phyloP scores from a whole-genome alignment of 2,113 vertebrate species.

The Micronycteris hirsuta region DNA sequence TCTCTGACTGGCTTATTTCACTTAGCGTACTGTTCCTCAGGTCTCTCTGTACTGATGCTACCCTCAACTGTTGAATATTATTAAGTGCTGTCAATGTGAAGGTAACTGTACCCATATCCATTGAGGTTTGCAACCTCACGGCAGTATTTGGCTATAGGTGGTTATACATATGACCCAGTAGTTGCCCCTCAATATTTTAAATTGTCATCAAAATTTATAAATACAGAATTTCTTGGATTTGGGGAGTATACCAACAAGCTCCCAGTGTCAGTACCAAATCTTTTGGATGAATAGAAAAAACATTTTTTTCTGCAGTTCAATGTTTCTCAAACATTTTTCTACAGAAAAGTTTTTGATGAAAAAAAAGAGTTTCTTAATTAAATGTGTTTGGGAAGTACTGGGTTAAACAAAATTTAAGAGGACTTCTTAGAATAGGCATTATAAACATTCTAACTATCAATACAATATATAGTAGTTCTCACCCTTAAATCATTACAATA shows the following conservation, averaged over 20 bases:
- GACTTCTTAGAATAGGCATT: background rate
- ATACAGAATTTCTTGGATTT: background rate
- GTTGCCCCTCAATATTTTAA: background rate
- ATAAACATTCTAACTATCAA: background rate
- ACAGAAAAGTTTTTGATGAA: background rate
- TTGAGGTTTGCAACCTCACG: background rate
- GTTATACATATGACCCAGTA: background rate
- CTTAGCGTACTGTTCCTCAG: too few species aligned
- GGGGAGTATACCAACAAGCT: background rate
- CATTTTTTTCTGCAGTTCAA: background rate
- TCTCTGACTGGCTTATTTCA: too few species aligned
- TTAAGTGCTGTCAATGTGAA: background rate
- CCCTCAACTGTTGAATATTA: background rate
- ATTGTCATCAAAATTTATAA: background rate
- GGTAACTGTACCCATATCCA: background rate
- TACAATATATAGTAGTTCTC: background rate
- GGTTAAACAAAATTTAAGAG: background rate
- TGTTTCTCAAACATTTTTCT: background rate
- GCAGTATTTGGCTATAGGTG: background rate
- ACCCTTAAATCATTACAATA: background rate
- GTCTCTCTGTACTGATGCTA: too few species aligned
- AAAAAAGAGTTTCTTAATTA: background rate
- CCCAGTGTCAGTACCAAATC: background rate
- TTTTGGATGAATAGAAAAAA: background rate
- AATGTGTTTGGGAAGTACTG: background rate